Conservation (phyloP, 2,888 invertebrate species). For the Lymantria dispar region DNA sequence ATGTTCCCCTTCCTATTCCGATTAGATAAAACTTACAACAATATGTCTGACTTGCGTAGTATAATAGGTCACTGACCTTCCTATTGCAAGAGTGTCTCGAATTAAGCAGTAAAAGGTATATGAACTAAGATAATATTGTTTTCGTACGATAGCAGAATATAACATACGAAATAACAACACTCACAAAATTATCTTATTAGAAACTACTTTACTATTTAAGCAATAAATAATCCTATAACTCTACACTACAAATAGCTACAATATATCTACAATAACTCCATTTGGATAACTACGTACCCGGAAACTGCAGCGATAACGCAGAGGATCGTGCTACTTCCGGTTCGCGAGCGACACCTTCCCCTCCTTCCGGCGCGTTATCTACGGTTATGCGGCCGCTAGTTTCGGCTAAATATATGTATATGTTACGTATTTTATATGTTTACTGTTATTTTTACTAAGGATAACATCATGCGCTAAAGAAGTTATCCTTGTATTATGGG, state of each 20-base stretch:
- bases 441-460: no score
- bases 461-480: no score
- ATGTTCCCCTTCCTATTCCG: no score
- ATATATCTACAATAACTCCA: constrained; percentile 23
- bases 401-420: constrained; percentile 27
- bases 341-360: constrained; percentile 45
- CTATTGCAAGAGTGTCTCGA: no score
- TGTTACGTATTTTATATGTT: constrained; percentile 1
- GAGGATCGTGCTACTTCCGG: constrained; percentile 43
- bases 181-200: no score
- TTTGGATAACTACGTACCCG: constrained; percentile 17
- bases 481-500: no score
- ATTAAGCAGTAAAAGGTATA: no score
- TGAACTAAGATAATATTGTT: background rate
- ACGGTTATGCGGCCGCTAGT: constrained; percentile 30
- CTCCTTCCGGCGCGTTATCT: constrained; percentile 46
- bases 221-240: background rate
- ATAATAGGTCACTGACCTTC: no score
- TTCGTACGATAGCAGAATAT: background rate
- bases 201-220: no score
- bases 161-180: no score
- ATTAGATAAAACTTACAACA: no score
- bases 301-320: constrained; percentile 44
- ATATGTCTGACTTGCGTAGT: no score
- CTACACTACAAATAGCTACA: background rate